Evolutionary conservation across 2,113 vertebrate genomes (phyloP), one percentile per base, ranked within the genome.

Genomic region (Corythaeola cristata): DNA sequence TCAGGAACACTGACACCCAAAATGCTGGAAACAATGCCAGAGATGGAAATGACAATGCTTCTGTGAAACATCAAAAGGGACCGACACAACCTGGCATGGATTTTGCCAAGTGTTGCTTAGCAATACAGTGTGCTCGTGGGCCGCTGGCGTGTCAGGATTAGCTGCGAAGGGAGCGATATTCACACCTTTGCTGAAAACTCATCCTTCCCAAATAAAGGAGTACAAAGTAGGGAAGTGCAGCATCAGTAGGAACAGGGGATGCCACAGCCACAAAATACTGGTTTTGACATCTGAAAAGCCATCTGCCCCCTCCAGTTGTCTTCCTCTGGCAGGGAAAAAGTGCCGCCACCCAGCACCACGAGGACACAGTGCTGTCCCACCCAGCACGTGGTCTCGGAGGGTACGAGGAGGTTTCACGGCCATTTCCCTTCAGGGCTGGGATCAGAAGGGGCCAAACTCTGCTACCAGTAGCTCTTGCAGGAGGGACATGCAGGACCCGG

Each of bases 41-140:
- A 96, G 94, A 95, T 91, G 94, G 83, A 96, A 90, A 94, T 77
- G 91, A 95, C 95, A 94, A 97, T 88, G 93, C 79, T 93, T 97
- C 95, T 95, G 85, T 53, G 81, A 97, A 97, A 74, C 91, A 90
- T 97, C 94, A 91, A 92, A 97, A 96, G 89, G 84, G 96, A 97
- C 91, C 84, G 80, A 91, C 84, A 84, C 80, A 97, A 96, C 94
- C 75, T 88, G 89, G 90, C 89, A 80, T 91, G 83, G 91, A 87
- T 93, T 92, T 93, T 98, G 96, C 97, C 96, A 97, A 96, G 93
- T 96, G 97, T 96, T 97, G 93, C 97, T 97, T 96, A 96, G 96
- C 94, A 94, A 94, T 97, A 26, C 53, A 77, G 45, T 11, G 73
- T 18, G 67, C 89, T 71, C 27, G 92, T 96, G 96, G 95, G 95